Base-by-base conservation (phyloP, 1,140 invertebrate genomes). In the Macrotrachela quadricornifera region DNA sequence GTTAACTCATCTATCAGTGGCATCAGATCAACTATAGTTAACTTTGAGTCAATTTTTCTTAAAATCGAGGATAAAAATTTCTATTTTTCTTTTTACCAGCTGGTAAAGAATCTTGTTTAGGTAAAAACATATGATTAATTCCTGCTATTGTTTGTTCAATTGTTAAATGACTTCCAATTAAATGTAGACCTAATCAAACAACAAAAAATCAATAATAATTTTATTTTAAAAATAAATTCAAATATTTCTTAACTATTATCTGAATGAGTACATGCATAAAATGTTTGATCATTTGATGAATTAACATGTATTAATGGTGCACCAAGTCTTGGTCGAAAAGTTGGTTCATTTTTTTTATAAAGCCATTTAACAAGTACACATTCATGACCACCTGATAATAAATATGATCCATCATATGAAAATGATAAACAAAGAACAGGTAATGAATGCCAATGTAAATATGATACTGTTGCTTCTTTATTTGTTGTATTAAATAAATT, bases 281-380 rank as follows among this genome's bases (percentile, higher is more conserved):
- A 72, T 15, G 70, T 66, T 65, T 80, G 81, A 59, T 78, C 75
- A 42, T 70, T 65, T 46, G 80, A 77, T 51, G 78, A 73, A 6
- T 70, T 68, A n/a, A 86, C 68, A 59, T 79, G 75, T 49, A 71
- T 67, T 38, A 85, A 78, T 4, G 78, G 74, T 11, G 78, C 75
- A 10, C 80, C 76, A 57, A 85, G 69, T 46, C 82, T 73, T 11
- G 84, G 83, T 45, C 84, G 58, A 66, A 78, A 83, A 18, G 74
- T 67, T 58, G 76, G 78, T 9, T 73, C 57, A 30, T 61, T 46
- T 9, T 57, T 57, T 40, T 63, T 60, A 39, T 60, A 59, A 14
- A 75, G 63, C 84, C 83, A 86, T 65, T 80, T 81, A 0, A 85
- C 82, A 47, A 87, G 62, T 0, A 82, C 80, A 63, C 76, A 76